Percentiles rank a stretch among this genome's conserved stretches.
phyloP scores from a whole-genome alignment of 2,113 vertebrate species.

The Dipodomys stephensi region DNA sequence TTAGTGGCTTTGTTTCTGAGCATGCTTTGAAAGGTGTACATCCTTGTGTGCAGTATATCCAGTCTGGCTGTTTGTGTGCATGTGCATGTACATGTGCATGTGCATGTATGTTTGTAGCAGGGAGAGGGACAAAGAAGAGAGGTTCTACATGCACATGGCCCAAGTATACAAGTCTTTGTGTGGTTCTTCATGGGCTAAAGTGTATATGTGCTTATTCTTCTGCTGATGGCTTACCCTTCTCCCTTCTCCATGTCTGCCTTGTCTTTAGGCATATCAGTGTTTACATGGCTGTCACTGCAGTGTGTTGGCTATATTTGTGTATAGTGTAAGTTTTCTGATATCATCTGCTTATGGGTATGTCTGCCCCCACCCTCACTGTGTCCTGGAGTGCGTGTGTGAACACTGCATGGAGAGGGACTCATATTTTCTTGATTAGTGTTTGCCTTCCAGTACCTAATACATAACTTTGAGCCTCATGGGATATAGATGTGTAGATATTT shows the following conservation, averaged over 20 bases:
- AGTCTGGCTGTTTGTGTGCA: too few species aligned
- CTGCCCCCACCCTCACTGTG: background rate
- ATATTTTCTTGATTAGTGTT: constrained; percentile 27
- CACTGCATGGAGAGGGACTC: background rate
- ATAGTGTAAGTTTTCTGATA: constrained; percentile 1
- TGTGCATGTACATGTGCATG: too few species aligned
- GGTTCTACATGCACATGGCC: background rate
- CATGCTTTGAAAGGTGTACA: too few species aligned
- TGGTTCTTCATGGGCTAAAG: background rate
- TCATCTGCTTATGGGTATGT: background rate
- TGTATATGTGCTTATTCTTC: background rate
- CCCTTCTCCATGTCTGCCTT: constrained; percentile 31
- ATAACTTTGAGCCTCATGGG: background rate
- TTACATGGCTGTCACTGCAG: background rate
- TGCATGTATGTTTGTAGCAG: background rate
- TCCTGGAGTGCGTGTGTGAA: background rate
- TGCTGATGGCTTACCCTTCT: background rate
- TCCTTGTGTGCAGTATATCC: too few species aligned
- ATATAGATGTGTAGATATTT: background rate
- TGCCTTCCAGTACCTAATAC: background rate
- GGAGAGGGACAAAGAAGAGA: background rate
- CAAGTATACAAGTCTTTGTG: background rate
- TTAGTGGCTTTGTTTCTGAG: too few species aligned
- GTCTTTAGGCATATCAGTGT: background rate
- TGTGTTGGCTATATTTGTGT: background rate